Evolutionary conservation across 37 sponge, comb jelly and placozoan species (phyloP), one percentile per base, ranked within the genome.

Genomic region (Spongia lamella): DNA sequence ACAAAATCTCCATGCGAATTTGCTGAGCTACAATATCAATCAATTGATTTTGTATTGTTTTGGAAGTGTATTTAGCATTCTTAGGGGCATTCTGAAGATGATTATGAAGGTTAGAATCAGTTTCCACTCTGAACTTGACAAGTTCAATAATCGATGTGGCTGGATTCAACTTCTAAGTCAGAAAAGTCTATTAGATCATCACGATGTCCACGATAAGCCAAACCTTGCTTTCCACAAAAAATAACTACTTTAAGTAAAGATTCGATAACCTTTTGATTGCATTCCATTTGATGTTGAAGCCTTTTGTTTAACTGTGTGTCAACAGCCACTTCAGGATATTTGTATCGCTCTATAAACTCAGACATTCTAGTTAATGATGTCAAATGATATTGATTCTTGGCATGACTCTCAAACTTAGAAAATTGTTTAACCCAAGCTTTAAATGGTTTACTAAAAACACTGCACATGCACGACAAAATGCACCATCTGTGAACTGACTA

Each of bases 1-100:
- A 34, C 24, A 73, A 16, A 27, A 80, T 73, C 14, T 66, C 66
- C 3, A 6, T 40, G 29, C 57, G 75, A 31, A 82, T 82, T 15
- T 56, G 20, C 17, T 63, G 7, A 1, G 73, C 82, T 14, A 55
- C 43, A 25, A 82, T 67, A 49, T 38, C 61, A 24, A 87, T 52
- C 63, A 87, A 20, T 49, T 83, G 61, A 75, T 83, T 88, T 76
- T 88, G 83, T 24, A 83, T 88, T 7, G 89, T 88, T 39, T 88
- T 88, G 2, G 89, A 88, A 33, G 89, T 88, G 43, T 83, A 83
- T 19, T 60, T 47, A 20, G 89, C 89, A 83, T 88, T 88, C 52
- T 39, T 40, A 22, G 89, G 89, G 19, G 79, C 74, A 20, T 68
- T 80, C n/a, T 40, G 50, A 6, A 82, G 50, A 65, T 72, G 60